Evolutionary conservation across 2,113 vertebrate species (phyloP), one percentile per base, ranked within the genome.

Genomic region (Hystrix brachyura): DNA sequence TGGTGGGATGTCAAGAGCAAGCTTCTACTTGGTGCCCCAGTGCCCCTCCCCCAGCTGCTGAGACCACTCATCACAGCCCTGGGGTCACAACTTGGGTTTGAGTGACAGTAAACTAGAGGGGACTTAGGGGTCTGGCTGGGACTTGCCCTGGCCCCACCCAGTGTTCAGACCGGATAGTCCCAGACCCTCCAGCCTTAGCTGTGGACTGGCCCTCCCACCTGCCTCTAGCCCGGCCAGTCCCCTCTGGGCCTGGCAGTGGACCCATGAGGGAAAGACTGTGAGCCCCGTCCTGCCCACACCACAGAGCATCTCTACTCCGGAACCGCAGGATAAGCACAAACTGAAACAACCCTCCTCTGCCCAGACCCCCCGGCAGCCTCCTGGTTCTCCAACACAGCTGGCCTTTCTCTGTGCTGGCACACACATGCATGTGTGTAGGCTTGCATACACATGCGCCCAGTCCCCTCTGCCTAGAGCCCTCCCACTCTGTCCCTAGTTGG

Each of bases 361-460:
- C n/a, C 29, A 55, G 65, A 43, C n/a, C 8, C 46, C 15, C 38
- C 27, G 18, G 27, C 43, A 76, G 46, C 62, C 46, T 69, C 21
- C 11, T 29, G n/a, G 27, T 18, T 38, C 60, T 53, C 78, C 18
- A 34, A 5, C 69, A 60, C 13, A 1, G 67, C 2, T 1, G 17
- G 29, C 38, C 55, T 1, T 18, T 57, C 11, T 64, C 55, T n/a
- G 64, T 65, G 38, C 7, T 14, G 4, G 57, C 6, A 34, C 7
- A 60, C 34, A 48, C 43, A 29, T 74, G 23, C 18, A 6, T 18
- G 2, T 76, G 25, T 76, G 72, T 27, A 34, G 23, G 21, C 25
- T 1, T 21, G 19, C 2, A 7, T 9, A 29, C 23, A 62, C 43
- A n/a, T 4, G 3, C 46, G 14, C 3, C 4, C 48, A 6, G 64